These are phyloP conservation scores for Eurois occulta DNA, from an alignment of 2,888 invertebrate species.

Conservation along the genomic window DNA sequence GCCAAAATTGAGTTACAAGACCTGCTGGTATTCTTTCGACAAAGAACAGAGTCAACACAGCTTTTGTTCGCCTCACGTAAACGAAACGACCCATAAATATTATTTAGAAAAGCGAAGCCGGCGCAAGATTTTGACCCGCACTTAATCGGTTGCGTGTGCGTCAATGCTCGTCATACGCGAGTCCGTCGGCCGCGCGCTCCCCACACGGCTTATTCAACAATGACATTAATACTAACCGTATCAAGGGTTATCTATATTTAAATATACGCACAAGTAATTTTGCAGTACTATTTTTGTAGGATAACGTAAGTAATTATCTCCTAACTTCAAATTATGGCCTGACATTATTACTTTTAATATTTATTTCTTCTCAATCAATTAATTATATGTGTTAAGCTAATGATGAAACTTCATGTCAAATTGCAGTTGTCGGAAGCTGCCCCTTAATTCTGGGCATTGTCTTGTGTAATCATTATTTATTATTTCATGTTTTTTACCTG, in stretches of 20 bases:
- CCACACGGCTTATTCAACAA: constrained; percentile 63
- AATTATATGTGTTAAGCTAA: constrained; percentile 1
- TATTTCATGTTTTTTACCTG: constrained; percentile 23
- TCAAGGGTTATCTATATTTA: constrained; percentile 78
- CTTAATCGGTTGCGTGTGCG: constrained; percentile 65
- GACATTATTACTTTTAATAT: constrained; percentile 28
- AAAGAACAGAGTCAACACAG: constrained; percentile 16
- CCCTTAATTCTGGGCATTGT: neutral
- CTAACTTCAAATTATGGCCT: constrained; percentile 43
- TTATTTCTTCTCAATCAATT: constrained; percentile 19
- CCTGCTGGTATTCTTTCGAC: constrained; percentile 1
- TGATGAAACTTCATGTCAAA: constrained; percentile 46
- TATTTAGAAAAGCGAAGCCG: constrained; percentile 60
- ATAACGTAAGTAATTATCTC: constrained; percentile 66
- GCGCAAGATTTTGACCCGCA: constrained; percentile 65
- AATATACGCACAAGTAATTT: constrained; percentile 70
- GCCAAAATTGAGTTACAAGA: neutral
- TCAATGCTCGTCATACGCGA: constrained; percentile 62
- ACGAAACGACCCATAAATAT: constrained; percentile 56
- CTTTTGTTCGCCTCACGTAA: constrained; percentile 52
- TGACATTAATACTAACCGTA: constrained; percentile 65
- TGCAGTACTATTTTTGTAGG: constrained; percentile 77
- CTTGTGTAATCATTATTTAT: constrained; percentile 17
- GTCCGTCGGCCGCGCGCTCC: constrained; percentile 44
- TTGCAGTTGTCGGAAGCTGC: constrained; percentile 12